Evolutionary conservation across 2,797 vertebrate species (phyloP).

Genomic region (Sebastes taczanowskii): DNA sequence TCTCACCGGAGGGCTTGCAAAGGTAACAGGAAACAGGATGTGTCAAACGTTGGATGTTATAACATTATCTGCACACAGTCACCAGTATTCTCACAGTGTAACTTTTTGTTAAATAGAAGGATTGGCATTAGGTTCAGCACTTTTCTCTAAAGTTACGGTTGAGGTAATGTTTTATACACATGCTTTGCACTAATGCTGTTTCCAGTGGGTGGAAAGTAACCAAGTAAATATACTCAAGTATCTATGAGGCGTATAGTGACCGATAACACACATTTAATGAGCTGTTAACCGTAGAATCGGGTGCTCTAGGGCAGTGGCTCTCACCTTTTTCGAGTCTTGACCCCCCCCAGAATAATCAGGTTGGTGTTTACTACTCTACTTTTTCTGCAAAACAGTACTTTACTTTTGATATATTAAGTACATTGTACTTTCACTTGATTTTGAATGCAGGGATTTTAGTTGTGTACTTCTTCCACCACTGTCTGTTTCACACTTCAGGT

Average conservation of each 20-base stretch:
- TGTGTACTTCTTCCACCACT: background rate
- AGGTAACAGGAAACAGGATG: conserved; percentile 79
- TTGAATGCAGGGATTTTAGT: background rate
- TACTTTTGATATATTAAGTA: background rate
- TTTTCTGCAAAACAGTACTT: background rate
- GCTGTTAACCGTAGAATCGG: too few species aligned
- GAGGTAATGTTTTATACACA: background rate
- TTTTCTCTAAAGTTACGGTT: background rate
- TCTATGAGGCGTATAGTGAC: too few species aligned
- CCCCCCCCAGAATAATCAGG: too few species aligned
- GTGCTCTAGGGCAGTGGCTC: too few species aligned
- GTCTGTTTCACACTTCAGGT: conserved; percentile 21
- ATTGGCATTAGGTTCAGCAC: background rate
- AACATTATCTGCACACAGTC: background rate
- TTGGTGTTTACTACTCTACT: too few species aligned
- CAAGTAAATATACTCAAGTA: background rate
- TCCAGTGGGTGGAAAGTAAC: background rate
- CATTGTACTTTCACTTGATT: background rate
- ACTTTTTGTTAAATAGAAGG: background rate
- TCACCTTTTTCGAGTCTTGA: rapidly evolving
- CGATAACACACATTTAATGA: too few species aligned
- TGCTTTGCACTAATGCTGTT: background rate
- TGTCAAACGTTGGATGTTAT: too few species aligned
- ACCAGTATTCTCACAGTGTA: background rate
- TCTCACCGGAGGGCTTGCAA: conserved; percentile 96